Base-by-base conservation (phyloP, 1,140 invertebrate genomes). In the Drosophila kikkawai region DNA sequence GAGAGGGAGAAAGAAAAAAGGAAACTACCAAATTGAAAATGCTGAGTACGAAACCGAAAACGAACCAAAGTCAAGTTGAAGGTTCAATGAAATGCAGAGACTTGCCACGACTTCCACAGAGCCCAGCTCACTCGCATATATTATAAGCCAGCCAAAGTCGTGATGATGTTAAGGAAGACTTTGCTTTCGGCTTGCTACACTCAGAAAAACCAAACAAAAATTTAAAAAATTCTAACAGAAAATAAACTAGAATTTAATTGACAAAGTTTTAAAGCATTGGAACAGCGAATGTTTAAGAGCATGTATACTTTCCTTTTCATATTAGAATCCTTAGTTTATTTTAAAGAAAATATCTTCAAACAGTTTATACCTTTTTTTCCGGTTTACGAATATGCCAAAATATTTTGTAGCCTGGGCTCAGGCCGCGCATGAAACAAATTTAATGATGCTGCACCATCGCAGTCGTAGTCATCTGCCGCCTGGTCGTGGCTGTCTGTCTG, bases 81-180 rank as follows among this genome's bases (percentile, higher is more conserved):
- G 85, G 85, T 90, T 88, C 85, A 88, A 88, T 84, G 85, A 88
- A 90, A 88, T 88, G 80, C 84, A 76, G 84, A 84, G 78, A 79
- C 67, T 73, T 51, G 67, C 70, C 70, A 73, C 70, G 70, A 73
- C 55, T 73, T 88, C 73, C 71, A 80, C 67, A 67, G 60, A 55
- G 78, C 45, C 61, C 63, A 59, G 60, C 48, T 51, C 41, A 60
- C 65, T 85, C 84, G 85, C 81, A 90, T 88, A 90, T 84, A 88
- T 88, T 90, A 88, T 87, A 81, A 68, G 67, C 80, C 80, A 68
- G 69, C 59, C 60, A 64, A 90, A 88, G 85, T 88, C 84, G 84
- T 88, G 84, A 88, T 86, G 82, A 86, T 86, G 82, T 71, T 79
- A 78, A 83, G 80, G 79, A 66, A 82, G 79, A 78, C 60, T 71